A percentile compares a stretch with the other conserved stretches of the same genome.
Conservation (phyloP, 2,113 vertebrate genomes). For the Callopanchax toddi region DNA sequence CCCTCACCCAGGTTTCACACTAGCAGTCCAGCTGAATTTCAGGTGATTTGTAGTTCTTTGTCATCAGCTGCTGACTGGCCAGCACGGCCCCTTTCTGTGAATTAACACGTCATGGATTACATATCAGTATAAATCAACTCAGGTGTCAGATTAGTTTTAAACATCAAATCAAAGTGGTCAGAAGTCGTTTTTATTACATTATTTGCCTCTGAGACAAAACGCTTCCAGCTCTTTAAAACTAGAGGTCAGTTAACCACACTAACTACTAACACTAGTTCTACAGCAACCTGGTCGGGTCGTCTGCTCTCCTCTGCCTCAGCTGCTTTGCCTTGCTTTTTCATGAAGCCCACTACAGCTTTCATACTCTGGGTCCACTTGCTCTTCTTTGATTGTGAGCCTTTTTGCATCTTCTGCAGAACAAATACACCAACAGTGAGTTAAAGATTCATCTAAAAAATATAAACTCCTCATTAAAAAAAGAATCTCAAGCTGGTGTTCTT, state of each 20-base stretch:
- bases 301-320: conserved; percentile 62
- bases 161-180: too few species aligned
- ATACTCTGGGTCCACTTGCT: conserved; percentile 94
- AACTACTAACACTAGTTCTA: conserved; percentile 59
- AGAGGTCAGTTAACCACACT: neutral
- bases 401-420: conserved; percentile 90
- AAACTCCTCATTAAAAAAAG: neutral
- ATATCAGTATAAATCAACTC: too few species aligned
- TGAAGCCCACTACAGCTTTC: conserved; percentile 85
- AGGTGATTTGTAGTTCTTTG: too few species aligned
- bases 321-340: conserved; percentile 56
- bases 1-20: conserved; percentile 27
- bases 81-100: conserved; percentile 17
- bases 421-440: conserved; percentile 1
- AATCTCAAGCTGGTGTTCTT: neutral
- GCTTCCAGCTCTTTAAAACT: too few species aligned
- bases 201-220: too few species aligned
- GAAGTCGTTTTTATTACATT: neutral
- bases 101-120: neutral
- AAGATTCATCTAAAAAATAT: neutral
- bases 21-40: conserved; percentile 52
- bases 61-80: conserved; percentile 47
- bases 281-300: conserved; percentile 9
- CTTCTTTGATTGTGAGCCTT: conserved; percentile 94
- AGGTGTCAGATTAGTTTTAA: too few species aligned